Evolutionary conservation across 2,888 invertebrate genomes (phyloP), one percentile per base, ranked within the genome.

Genomic region (Hypselothyrea guttata): DNA sequence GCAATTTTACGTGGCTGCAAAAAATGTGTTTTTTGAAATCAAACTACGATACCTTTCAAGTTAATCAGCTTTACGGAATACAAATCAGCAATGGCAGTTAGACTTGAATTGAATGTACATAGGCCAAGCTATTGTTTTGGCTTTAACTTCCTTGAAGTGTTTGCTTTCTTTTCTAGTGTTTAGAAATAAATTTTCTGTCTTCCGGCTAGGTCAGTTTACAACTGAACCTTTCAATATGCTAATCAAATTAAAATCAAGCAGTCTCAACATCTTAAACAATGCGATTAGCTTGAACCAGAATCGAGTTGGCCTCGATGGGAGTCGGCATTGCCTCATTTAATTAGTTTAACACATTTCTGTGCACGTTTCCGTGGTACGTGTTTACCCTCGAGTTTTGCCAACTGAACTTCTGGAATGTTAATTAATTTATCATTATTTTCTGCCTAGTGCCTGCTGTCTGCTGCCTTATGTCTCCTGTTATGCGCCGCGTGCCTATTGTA

Each of bases 401-500:
- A 35, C 34, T 31, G 15, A 22, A 22, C 22, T 22, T 22, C 22
- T 16, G 46, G 40, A 37, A 71, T 63, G 67, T 72, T 83, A 69
- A 69, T 81, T 81, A 83, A 81, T 79, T 81, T 83, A 81, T 77
- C 78, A 82, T 82, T 82, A 82, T 68, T 70, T 58, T 77, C n/a
- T 18, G 16, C 18, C 11, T 11, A n/a, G 9, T 67, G 61, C 46
- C 52, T 45, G 31, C 35, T 35, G 34, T 15, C 31, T 37, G 28
- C 51, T 54, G 51, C 52, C 35, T 27, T n/a, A 15, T 18, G 53
- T 62, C 9, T 47, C 5, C 22, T 22, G 22, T 22, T 22, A 4
- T 22, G 22, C 5, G 22, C 22, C 22, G 2, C 3, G 5, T 22
- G 46, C 56, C 16, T 58, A 75, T 70, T 63, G 64, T 72, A 70